Percentiles rank a stretch among this genome's conserved stretches.
Evolutionary conservation across 1,140 invertebrate genomes (phyloP).

Genomic region (Periplaneta americana): DNA sequence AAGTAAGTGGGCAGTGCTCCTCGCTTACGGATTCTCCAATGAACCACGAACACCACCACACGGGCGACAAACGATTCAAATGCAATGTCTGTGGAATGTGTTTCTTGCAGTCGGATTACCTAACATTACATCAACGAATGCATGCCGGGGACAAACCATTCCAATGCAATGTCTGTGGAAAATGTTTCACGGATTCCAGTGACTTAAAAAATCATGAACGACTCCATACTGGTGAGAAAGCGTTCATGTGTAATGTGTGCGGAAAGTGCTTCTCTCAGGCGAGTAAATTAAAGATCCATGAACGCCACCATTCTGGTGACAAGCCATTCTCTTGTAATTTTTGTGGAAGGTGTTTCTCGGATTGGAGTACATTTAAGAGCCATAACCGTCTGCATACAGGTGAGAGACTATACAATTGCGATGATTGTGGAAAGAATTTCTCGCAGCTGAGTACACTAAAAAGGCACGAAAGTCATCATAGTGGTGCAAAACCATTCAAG

Average conservation of each 20-base stretch:
- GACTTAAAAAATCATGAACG: slow-evolving; percentile 27
- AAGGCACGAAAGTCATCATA: no score
- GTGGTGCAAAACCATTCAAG: no score
- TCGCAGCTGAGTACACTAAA: no score
- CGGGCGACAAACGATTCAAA: no score
- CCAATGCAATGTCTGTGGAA: no score
- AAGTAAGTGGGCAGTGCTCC: no score
- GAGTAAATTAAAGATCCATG: slow-evolving; percentile 54
- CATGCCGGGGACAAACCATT: no score
- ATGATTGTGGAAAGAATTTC: slow-evolving; percentile 42
- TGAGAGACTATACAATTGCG: slow-evolving; percentile 61
- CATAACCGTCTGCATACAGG: slow-evolving; percentile 64
- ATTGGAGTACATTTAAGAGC: slow-evolving; percentile 35
- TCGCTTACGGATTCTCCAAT: no score
- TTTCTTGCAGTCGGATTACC: no score
- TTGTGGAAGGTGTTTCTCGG: slow-evolving; percentile 23
- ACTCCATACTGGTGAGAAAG: slow-evolving; percentile 41
- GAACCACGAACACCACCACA: no score
- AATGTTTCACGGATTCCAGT: background rate
- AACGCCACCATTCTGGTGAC: slow-evolving; percentile 46
- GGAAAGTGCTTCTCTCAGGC: slow-evolving; percentile 39
- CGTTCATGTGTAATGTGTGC: slow-evolving; percentile 41
- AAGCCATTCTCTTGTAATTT: slow-evolving; percentile 37
- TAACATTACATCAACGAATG: no score
- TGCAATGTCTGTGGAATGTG: no score